Evolutionary conservation across 2,797 vertebrate genomes (phyloP).

Genomic region (Enteromius argenteus): DNA sequence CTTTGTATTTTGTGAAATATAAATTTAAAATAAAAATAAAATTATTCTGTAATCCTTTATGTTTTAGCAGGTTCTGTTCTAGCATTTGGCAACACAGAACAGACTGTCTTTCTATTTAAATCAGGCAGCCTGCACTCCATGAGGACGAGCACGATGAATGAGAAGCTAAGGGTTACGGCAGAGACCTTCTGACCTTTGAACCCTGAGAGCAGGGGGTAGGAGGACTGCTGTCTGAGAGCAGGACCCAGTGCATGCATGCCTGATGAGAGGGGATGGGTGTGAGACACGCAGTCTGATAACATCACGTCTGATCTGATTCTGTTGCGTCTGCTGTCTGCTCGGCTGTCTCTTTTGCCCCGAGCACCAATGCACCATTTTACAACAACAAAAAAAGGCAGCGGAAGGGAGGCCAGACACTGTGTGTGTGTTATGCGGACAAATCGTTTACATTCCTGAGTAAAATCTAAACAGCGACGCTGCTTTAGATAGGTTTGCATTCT

Average conservation of each 20-base stretch:
- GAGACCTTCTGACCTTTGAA: slow-evolving; percentile 52
- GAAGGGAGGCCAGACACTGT: slow-evolving; percentile 42
- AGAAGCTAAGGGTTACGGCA: slow-evolving; percentile 41
- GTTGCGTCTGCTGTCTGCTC: slow-evolving; percentile 59
- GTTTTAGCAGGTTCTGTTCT: background rate
- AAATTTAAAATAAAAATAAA: background rate
- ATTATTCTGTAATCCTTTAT: slow-evolving; percentile 11
- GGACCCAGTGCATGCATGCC: slow-evolving; percentile 48
- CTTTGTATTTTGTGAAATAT: background rate
- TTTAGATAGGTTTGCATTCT: slow-evolving; percentile 21
- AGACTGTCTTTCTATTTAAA: slow-evolving; percentile 41
- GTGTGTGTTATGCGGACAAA: slow-evolving; percentile 39
- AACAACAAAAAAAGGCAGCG: slow-evolving; percentile 32
- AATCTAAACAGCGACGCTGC: slow-evolving; percentile 32
- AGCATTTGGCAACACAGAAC: slow-evolving; percentile 1
- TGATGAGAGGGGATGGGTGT: slow-evolving; percentile 56
- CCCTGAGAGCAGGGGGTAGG: slow-evolving; percentile 39
- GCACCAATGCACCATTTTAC: slow-evolving; percentile 44
- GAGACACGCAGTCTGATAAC: slow-evolving; percentile 51
- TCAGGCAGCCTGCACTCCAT: slow-evolving; percentile 26
- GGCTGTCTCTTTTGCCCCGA: slow-evolving; percentile 45
- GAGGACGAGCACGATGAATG: slow-evolving; percentile 2
- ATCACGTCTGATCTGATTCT: slow-evolving; percentile 54
- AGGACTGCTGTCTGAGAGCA: slow-evolving; percentile 54
- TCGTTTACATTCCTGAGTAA: slow-evolving; percentile 52